These are phyloP conservation scores for Stomorhina lunata DNA, from an alignment of 2,888 invertebrate genomes.

Conservation along the genomic window DNA sequence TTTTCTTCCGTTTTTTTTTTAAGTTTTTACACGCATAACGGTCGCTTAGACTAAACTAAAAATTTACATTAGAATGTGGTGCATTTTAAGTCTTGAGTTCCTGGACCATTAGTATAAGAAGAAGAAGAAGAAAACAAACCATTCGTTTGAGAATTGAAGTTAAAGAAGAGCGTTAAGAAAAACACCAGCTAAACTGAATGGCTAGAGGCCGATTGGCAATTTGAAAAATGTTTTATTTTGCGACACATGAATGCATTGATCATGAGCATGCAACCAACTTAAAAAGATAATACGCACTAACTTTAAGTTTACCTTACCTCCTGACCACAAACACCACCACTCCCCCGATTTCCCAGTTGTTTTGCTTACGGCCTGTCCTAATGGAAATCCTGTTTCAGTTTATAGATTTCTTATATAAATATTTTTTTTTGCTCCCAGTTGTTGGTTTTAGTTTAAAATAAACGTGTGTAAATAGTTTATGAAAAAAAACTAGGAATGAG, in stretches of 20 bases:
- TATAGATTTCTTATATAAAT: no score
- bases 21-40: slow-evolving; percentile 51
- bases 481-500: background rate
- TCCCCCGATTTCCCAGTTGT: background rate
- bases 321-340: background rate
- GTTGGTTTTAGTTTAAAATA: background rate
- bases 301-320: slow-evolving; percentile 30
- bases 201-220: slow-evolving; percentile 19
- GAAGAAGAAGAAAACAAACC: no score
- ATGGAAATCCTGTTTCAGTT: slow-evolving; percentile 43
- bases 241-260: slow-evolving; percentile 65
- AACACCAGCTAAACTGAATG: background rate
- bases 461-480: background rate
- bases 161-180: background rate
- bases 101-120: slow-evolving; percentile 1
- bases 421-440: background rate
- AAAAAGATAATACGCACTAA: slow-evolving; percentile 24
- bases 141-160: background rate
- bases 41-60: background rate
- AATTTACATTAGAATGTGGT: slow-evolving; percentile 62
- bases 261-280: slow-evolving; percentile 63
- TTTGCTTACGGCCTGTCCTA: slow-evolving; percentile 16
- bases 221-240: slow-evolving; percentile 65
- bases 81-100: slow-evolving; percentile 17
- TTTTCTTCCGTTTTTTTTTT: slow-evolving; percentile 1